A percentile compares a stretch with the other conserved stretches of the same genome.
These are phyloP conservation scores for Pterostichus niger DNA, from an alignment of 2,888 invertebrate species.

Conservation along the genomic window DNA sequence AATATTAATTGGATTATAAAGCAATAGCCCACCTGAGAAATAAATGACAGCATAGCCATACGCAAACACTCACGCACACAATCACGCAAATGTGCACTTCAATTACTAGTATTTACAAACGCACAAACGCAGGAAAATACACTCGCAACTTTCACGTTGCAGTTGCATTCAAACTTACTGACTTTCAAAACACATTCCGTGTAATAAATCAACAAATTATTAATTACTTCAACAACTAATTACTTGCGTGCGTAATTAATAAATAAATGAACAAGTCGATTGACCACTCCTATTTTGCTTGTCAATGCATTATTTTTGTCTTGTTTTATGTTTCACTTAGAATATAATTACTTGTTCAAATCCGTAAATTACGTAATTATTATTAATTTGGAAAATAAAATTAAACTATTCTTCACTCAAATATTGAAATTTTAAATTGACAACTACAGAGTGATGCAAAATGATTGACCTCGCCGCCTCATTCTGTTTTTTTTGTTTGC, in stretches of 20 bases:
- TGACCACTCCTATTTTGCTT: constrained; percentile 55
- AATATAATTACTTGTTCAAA: not conserved
- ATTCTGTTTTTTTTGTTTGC: too few relatives aligned
- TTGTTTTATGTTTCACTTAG: not conserved
- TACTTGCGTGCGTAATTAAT: constrained; percentile 66
- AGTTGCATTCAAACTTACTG: not conserved
- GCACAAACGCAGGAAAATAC: constrained; percentile 1
- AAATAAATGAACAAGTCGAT: constrained; percentile 50
- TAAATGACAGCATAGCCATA: constrained; percentile 13
- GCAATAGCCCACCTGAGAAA: constrained; percentile 30
- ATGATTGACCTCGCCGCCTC: too few relatives aligned
- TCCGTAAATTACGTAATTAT: not conserved
- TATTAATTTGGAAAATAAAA: too few relatives aligned
- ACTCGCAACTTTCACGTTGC: constrained; percentile 15
- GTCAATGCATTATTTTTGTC: constrained; percentile 19
- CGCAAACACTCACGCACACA: not conserved
- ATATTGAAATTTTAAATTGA: too few relatives aligned
- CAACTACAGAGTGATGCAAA: too few relatives aligned
- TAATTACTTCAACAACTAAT: constrained; percentile 67
- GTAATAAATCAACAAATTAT: constrained; percentile 67
- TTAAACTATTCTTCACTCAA: too few relatives aligned
- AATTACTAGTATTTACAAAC: constrained; percentile 40
- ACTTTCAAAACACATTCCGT: constrained; percentile 64
- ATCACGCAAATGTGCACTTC: constrained; percentile 5
- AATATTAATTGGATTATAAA: constrained; percentile 15